Conservation (phyloP, 2,113 vertebrate genomes). For the Larimichthys crocea region DNA sequence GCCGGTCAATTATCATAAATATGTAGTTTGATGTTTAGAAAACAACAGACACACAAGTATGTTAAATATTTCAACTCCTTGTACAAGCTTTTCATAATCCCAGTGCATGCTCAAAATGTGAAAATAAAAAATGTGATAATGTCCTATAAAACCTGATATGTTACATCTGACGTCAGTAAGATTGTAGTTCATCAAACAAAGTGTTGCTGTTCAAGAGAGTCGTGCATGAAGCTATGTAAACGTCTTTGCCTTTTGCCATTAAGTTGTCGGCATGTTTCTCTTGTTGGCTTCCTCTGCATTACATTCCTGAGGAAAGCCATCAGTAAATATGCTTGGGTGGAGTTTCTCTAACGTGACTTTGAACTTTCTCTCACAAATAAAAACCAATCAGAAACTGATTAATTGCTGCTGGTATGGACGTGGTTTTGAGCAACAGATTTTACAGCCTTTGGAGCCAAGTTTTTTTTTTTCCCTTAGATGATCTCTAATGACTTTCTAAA, state of each 20-base stretch:
- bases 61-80: not conserved
- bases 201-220: slow-evolving; percentile 11
- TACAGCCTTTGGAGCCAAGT: not conserved
- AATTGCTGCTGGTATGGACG: not conserved
- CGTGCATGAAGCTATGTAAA: slow-evolving; percentile 14
- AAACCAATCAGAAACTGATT: slow-evolving; percentile 37
- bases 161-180: not conserved
- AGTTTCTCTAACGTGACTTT: slow-evolving; percentile 27
- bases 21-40: not conserved
- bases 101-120: too few relatives aligned
- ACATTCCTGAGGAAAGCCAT: slow-evolving; percentile 60
- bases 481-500: not conserved
- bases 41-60: not conserved
- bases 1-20: not conserved
- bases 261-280: slow-evolving; percentile 30
- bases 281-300: slow-evolving; percentile 23
- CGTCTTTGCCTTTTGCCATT: slow-evolving; percentile 16
- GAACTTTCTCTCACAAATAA: slow-evolving; percentile 39
- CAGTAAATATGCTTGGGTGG: slow-evolving; percentile 46
- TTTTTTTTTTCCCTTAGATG: not conserved
- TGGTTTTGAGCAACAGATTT: slow-evolving; percentile 23
- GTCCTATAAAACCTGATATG: not conserved
- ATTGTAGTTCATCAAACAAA: slow-evolving; percentile 14
- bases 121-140: not conserved
- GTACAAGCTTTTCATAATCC: not conserved